Evolutionary conservation across 2,888 invertebrate species (phyloP).

Genomic region (Campaea margaritaria): DNA sequence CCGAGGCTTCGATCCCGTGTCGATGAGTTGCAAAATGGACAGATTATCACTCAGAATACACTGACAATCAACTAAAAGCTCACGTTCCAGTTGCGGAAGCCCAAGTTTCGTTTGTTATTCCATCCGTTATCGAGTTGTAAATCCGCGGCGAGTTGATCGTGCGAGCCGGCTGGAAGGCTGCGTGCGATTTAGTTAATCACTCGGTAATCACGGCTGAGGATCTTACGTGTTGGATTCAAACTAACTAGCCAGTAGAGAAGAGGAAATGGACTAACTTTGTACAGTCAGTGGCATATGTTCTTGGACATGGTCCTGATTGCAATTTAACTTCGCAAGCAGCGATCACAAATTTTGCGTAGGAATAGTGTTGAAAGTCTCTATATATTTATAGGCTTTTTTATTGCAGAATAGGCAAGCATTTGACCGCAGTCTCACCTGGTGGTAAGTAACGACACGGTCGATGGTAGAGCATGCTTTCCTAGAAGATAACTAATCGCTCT

Average conservation of each 20-base stretch:
- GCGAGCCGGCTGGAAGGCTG: slow-evolving; percentile 59
- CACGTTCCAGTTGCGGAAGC: slow-evolving; percentile 11
- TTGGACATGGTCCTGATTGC: neutral
- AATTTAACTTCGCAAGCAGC: too few species aligned
- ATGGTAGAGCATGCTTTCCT: too few species aligned
- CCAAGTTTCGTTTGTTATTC: slow-evolving; percentile 35
- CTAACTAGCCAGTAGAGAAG: slow-evolving; percentile 11
- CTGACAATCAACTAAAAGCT: neutral
- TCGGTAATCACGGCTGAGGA: slow-evolving; percentile 28
- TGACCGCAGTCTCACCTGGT: too few species aligned
- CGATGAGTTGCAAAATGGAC: too few species aligned
- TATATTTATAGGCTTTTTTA: too few species aligned
- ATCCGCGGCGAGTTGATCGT: slow-evolving; percentile 47
- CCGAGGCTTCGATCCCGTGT: too few species aligned
- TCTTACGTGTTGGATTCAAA: slow-evolving; percentile 23
- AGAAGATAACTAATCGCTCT: too few species aligned
- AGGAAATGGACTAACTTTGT: neutral
- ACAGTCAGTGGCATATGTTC: neutral
- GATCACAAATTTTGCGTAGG: too few species aligned
- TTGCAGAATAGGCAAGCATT: too few species aligned
- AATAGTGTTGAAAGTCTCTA: too few species aligned
- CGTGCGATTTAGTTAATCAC: slow-evolving; percentile 67
- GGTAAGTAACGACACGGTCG: too few species aligned
- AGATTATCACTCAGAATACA: neutral
- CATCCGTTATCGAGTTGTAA: slow-evolving; percentile 38